phyloP scores from a whole-genome alignment of 2,888 invertebrate genomes.

The Dryobotodes eremita region DNA sequence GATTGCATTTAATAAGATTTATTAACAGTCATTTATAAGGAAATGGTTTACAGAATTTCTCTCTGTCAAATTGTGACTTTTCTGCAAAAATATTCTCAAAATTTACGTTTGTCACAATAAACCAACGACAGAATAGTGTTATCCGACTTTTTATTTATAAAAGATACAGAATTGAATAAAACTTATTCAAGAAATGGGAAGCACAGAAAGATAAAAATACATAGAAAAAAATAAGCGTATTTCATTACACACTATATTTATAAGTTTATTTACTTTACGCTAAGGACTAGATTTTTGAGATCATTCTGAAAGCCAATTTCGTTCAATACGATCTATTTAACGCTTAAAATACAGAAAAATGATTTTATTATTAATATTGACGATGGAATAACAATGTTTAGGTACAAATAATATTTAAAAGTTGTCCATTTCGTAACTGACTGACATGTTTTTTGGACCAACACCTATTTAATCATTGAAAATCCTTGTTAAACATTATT shows the following conservation, averaged over 20 bases:
- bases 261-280: conserved; percentile 32
- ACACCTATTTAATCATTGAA: conserved; percentile 12
- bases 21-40: not conserved
- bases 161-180: not conserved
- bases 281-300: conserved; percentile 80
- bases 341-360: conserved; percentile 27
- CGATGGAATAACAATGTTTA: conserved; percentile 12
- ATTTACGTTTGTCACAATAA: not conserved
- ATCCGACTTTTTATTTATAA: not conserved
- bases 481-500: conserved; percentile 12
- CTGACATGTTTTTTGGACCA: not conserved
- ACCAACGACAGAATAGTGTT: not conserved
- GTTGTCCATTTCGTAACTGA: not conserved
- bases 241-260: conserved; percentile 30
- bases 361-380: conserved; percentile 38
- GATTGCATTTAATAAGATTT: not conserved
- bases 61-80: not conserved
- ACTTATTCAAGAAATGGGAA: conserved; percentile 1
- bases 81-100: not conserved
- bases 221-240: conserved; percentile 34
- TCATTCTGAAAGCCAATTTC: conserved; percentile 82
- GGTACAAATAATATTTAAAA: not conserved
- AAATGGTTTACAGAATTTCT: not conserved
- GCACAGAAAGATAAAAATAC: not conserved
- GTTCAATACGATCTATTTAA: conserved; percentile 40